These are phyloP conservation scores for Hycleus phaleratus DNA, from an alignment of 1,140 invertebrate genomes.

Conservation along the genomic window DNA sequence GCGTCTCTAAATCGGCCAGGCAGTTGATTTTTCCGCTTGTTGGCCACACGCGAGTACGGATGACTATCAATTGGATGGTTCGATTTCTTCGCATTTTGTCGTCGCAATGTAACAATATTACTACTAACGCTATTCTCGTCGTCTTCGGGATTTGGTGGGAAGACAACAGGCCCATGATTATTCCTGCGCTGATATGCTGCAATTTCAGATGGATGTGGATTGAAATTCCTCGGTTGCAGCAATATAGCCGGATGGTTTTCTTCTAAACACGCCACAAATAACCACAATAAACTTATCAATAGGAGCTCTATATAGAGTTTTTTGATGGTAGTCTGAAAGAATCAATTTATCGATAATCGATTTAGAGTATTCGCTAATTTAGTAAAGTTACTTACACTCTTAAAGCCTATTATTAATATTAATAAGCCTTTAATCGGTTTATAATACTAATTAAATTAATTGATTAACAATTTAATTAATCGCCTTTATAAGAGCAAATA, in stretches of 20 bases:
- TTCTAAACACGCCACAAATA: conserved; percentile 19
- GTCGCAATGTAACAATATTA: conserved; percentile 19
- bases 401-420: too few relatives aligned
- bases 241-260: conserved; percentile 30
- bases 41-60: conserved; percentile 29
- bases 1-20: conserved; percentile 11
- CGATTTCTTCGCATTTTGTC: conserved; percentile 1
- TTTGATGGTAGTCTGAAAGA: too few relatives aligned
- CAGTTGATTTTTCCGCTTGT: conserved; percentile 26
- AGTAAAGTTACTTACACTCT: too few relatives aligned
- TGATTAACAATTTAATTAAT: too few relatives aligned
- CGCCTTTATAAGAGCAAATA: too few relatives aligned
- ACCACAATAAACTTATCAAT: conserved; percentile 3
- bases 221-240: conserved; percentile 33
- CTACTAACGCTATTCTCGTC: conserved; percentile 14
- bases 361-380: too few relatives aligned
- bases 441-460: too few relatives aligned
- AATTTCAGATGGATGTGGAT: conserved; percentile 34
- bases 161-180: conserved; percentile 23
- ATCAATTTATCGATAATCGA: too few relatives aligned
- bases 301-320: background rate
- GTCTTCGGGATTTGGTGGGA: conserved; percentile 24
- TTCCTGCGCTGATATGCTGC: conserved; percentile 4
- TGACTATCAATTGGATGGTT: conserved; percentile 25
- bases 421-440: too few relatives aligned